Base-by-base conservation (phyloP, 2,888 invertebrate species). In the Folsomia manolachei region DNA sequence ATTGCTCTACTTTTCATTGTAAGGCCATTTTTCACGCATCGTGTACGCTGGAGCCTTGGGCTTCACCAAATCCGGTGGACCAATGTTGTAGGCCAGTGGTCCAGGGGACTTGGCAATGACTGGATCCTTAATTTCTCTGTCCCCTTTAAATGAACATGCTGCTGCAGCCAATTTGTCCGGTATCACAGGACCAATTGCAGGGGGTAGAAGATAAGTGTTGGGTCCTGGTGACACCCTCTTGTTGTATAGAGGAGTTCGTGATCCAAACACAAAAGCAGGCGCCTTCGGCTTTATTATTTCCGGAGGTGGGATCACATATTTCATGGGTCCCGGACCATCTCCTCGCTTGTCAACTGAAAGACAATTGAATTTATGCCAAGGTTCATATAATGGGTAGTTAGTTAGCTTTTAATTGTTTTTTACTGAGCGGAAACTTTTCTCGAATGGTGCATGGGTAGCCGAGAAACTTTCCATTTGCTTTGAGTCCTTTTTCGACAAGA, bases 141-240 rank as follows among this genome's bases (percentile, higher is more conserved):
- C 56, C 18, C 56, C 56, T n/a, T 56, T 56, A 71, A 77, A 27
- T 19, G 75, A 75, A 56, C 60, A 61, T 66, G 75, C 77, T 7
- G 77, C 73, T 23, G 75, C 77, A 4, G 77, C 77, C 25, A 77
- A 66, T 25, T 72, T 77, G 56, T 77, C 77, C 4, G 77, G 77
- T 19, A 72, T 72, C 27, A 66, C 69, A 0, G 77, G 77, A 24
- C 77, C 77, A 26, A 77, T 77, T 0, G 69, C 65, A 14, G 64
- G 71, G 2, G 75, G 77, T 21, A 77, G 60, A 1, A 73, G n/a
- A 56, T 76, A 76, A 14, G 72, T 27, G 63, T 69, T 71, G 18
- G 76, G 76, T 27, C 69, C 74, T 25, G 76, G 76, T 18, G 70
- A 52, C 7, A 72, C 53, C 2, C 25, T 63, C 24, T 70, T 73